These are phyloP conservation scores for Dallia pectoralis DNA, from an alignment of 2,797 vertebrate genomes.

Conservation along the genomic window DNA sequence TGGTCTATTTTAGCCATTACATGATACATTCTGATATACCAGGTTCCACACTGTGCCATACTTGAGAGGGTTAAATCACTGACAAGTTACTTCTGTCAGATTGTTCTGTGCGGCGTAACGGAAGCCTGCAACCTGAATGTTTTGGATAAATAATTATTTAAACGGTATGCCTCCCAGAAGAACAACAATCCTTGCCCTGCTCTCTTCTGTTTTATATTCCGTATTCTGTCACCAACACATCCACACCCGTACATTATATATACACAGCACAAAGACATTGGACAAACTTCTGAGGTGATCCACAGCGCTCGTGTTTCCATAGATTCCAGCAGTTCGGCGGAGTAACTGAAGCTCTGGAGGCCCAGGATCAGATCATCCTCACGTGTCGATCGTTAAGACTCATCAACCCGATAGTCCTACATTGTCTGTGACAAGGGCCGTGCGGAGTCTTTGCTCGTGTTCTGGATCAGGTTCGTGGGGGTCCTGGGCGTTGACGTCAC, in stretches of 20 bases:
- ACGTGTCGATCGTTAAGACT: constrained; percentile 18
- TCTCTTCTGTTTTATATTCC: not conserved
- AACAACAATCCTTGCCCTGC: not conserved
- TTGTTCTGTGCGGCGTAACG: too few relatives aligned
- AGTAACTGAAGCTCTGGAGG: constrained; percentile 42
- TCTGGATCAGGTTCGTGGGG: constrained; percentile 13
- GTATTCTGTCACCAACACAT: constrained; percentile 11
- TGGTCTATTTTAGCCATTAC: too few relatives aligned
- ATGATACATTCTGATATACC: too few relatives aligned
- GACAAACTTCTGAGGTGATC: constrained; percentile 10
- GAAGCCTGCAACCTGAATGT: too few relatives aligned
- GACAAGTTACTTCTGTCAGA: too few relatives aligned
- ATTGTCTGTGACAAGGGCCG: constrained; percentile 55
- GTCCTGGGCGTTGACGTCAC: not conserved
- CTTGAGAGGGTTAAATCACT: too few relatives aligned
- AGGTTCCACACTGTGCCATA: too few relatives aligned
- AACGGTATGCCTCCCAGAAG: too few relatives aligned
- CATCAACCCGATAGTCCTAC: constrained; percentile 28
- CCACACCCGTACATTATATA: constrained; percentile 22
- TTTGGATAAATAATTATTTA: too few relatives aligned
- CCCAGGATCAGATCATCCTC: constrained; percentile 31
- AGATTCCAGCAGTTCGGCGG: constrained; percentile 33
- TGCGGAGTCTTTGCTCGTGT: constrained; percentile 25
- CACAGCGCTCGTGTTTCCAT: constrained; percentile 40
- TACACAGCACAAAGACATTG: constrained; percentile 5